These are phyloP conservation scores for Leptopterna dolabrata DNA, from an alignment of 2,888 invertebrate genomes.

Conservation along the genomic window DNA sequence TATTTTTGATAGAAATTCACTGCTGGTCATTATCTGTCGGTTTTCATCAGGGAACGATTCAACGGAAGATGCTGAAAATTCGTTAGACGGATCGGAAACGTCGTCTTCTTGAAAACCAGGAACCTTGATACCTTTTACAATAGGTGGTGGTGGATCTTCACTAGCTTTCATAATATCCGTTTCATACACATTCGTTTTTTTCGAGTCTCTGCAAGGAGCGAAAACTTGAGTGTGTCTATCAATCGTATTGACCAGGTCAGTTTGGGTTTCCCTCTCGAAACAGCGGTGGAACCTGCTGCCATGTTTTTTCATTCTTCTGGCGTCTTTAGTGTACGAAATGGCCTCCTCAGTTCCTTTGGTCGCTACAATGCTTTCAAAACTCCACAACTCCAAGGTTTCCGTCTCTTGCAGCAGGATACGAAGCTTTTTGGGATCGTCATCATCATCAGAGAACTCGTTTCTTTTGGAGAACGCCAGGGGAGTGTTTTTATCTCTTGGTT, in stretches of 20 bases:
- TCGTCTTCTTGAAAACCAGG: conserved; percentile 44
- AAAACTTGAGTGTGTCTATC: conserved; percentile 11
- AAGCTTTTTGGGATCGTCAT: neutral
- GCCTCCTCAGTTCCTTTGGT: conserved; percentile 11
- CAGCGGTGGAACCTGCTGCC: neutral
- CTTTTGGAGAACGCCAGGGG: conserved; percentile 12
- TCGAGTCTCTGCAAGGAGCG: conserved; percentile 29
- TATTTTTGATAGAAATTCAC: conserved; percentile 5
- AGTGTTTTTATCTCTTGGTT: conserved; percentile 27
- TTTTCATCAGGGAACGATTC: conserved; percentile 16
- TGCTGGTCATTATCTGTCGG: conserved; percentile 16
- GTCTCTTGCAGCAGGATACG: conserved; percentile 42
- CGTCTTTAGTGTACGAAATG: neutral
- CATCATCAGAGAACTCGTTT: neutral
- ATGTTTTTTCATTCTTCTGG: neutral
- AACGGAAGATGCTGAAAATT: neutral
- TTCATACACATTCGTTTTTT: conserved; percentile 35
- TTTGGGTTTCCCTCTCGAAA: conserved; percentile 24
- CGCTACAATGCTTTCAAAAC: conserved; percentile 24
- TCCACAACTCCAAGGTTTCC: conserved; percentile 18
- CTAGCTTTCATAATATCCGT: conserved; percentile 13
- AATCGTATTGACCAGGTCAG: neutral
- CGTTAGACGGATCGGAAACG: neutral
- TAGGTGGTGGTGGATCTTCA: neutral
- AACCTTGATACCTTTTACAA: neutral